Evolutionary conservation across 2,113 vertebrate species (phyloP).

Genomic region (Silurus asotus): DNA sequence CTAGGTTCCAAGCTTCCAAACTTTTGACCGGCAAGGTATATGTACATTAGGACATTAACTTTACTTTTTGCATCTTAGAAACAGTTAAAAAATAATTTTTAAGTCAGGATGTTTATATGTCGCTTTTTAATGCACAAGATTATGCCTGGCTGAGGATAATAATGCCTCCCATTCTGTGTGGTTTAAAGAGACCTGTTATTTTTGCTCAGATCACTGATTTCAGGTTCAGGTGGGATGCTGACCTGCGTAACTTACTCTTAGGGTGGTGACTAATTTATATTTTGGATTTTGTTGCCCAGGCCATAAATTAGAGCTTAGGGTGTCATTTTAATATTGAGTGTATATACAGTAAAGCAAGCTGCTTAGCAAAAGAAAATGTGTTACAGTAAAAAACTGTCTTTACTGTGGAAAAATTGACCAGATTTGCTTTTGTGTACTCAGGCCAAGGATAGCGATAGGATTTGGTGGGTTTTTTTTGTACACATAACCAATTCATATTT

Average conservation of each 20-base stretch:
- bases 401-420: neutral
- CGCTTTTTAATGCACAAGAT: neutral
- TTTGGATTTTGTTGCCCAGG: neutral
- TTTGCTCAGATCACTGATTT: constrained; percentile 9
- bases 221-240: constrained; percentile 14
- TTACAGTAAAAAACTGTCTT: neutral
- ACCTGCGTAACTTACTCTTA: neutral
- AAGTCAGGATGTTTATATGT: neutral
- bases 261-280: constrained; percentile 22
- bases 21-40: neutral
- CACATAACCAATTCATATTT: neutral
- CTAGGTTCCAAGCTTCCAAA: too few relatives aligned
- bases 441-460: neutral
- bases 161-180: neutral
- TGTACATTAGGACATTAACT: neutral
- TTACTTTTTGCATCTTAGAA: neutral
- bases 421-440: neutral
- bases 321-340: neutral
- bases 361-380: neutral
- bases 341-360: neutral
- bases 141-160: neutral
- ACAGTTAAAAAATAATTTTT: neutral
- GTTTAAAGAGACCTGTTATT: neutral
- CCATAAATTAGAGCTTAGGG: neutral
- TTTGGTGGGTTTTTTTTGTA: neutral